Conservation (phyloP, 2,888 invertebrate species). For the Troilus luridus region DNA sequence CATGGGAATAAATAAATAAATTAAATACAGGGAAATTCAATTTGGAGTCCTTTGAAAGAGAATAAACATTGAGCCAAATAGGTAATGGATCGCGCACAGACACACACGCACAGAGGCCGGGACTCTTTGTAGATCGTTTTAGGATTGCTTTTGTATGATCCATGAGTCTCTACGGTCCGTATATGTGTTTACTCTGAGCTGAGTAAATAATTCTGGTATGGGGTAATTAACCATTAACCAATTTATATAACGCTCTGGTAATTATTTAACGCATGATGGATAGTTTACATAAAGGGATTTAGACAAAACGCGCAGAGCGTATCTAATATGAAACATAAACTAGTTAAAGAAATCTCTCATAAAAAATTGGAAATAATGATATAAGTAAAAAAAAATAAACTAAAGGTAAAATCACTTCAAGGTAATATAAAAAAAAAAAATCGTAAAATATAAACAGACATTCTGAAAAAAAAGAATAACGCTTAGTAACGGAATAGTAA, state of each 20-base stretch:
- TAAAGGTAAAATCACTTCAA: too few species aligned
- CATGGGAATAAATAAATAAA: conserved; percentile 27
- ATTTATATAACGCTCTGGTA: background rate
- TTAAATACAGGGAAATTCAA: conserved; percentile 27
- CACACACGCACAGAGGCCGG: background rate
- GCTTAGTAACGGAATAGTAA: too few species aligned
- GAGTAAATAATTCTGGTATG: background rate
- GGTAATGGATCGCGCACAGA: background rate
- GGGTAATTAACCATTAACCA: background rate
- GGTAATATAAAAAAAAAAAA: too few species aligned
- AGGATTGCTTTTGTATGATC: background rate
- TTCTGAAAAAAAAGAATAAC: too few species aligned
- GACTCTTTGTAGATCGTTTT: conserved; percentile 3
- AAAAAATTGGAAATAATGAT: too few species aligned
- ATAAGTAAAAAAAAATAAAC: too few species aligned
- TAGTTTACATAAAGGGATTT: too few species aligned
- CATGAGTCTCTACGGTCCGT: background rate
- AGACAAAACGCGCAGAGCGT: too few species aligned
- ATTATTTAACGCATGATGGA: background rate
- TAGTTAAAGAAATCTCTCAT: too few species aligned
- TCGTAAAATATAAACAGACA: too few species aligned
- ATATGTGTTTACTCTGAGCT: background rate
- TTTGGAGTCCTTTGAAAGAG: conserved; percentile 25
- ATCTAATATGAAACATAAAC: too few species aligned
- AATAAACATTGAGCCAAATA: conserved; percentile 1